Evolutionary conservation across 2,888 invertebrate species (phyloP).

Genomic region (Drosophila paucipuncta): DNA sequence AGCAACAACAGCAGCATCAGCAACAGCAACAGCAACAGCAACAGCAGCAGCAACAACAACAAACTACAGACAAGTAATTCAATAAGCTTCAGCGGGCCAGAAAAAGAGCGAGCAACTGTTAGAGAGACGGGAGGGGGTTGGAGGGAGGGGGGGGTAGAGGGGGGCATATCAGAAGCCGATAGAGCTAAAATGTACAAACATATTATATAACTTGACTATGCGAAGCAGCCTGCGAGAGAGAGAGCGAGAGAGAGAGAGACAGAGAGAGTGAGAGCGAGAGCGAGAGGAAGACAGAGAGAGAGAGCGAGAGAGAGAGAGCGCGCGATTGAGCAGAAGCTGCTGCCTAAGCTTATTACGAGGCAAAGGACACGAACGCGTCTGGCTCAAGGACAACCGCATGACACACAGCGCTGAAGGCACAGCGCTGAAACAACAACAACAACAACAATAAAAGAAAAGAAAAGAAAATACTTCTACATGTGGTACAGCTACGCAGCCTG

Average conservation of each 20-base stretch:
- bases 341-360: conserved; percentile 55
- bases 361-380: conserved; percentile 50
- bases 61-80: conserved; percentile 49
- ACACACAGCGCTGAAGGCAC: conserved; percentile 4
- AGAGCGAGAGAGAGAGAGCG: not conserved
- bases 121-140: no score
- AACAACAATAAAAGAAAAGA: not conserved
- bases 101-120: not conserved
- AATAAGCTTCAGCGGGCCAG: conserved; percentile 51
- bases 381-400: conserved; percentile 61
- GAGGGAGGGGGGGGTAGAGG: no score
- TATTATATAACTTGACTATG: conserved; percentile 51
- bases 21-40: not conserved
- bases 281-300: conserved; percentile 8
- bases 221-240: not conserved
- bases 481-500: conserved; percentile 1
- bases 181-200: conserved; percentile 52
- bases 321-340: conserved; percentile 11
- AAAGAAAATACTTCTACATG: not conserved
- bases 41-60: not conserved
- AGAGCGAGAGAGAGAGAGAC: not conserved
- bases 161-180: conserved; percentile 29
- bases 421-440: not conserved
- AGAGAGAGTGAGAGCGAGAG: not conserved
- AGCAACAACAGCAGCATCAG: not conserved